phyloP scores from a whole-genome alignment of 2,113 vertebrate species.

The cattle (Bos taurus) region ARS-UCD2.0 NC_037347.1:59544501-59545000 shows the following conservation, averaged over 20 bases:
- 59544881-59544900: accelerated
- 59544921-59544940: neutral
- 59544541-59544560: neutral
- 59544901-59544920: neutral
- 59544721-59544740: neutral
- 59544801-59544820: neutral
- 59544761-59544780: neutral
- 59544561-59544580: neutral
- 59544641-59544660: neutral
- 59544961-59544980: neutral
- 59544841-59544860: accelerated
- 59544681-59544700: neutral
- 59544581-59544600: neutral
- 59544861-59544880: neutral
- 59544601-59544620: neutral
- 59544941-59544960: neutral
- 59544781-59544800: neutral
- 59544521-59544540: neutral
- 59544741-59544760: neutral
- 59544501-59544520: neutral
- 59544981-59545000: neutral
- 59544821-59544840: neutral
- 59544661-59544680: neutral
- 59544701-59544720: neutral
- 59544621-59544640: neutral